phyloP scores from a whole-genome alignment of 2,888 invertebrate species.

The Pachliopta kotzebuea region DNA sequence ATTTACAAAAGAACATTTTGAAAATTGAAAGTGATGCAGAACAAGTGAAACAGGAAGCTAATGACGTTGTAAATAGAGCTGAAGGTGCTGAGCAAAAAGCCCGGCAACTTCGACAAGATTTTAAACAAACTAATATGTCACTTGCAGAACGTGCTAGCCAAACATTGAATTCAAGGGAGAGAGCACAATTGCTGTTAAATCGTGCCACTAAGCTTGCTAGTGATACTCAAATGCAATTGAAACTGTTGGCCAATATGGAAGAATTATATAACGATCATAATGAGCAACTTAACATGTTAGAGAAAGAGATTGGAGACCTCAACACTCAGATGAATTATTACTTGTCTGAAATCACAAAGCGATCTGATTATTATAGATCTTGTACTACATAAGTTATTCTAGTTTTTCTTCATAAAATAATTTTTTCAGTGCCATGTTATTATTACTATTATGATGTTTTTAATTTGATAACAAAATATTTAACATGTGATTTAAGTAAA shows the following conservation, averaged over 20 bases:
- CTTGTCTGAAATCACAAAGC: constrained; percentile 81
- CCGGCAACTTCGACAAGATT: constrained; percentile 82
- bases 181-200: constrained; percentile 88
- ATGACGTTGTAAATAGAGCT: constrained; percentile 86
- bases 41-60: constrained; percentile 88
- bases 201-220: constrained; percentile 91
- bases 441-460: constrained; percentile 4
- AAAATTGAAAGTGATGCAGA: constrained; percentile 91
- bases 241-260: constrained; percentile 86
- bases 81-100: constrained; percentile 85
- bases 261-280: constrained; percentile 84
- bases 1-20: constrained; percentile 88
- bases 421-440: constrained; percentile 29
- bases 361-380: constrained; percentile 82
- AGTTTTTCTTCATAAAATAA: background rate
- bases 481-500: background rate
- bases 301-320: constrained; percentile 82
- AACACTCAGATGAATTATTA: constrained; percentile 84
- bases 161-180: constrained; percentile 88
- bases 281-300: constrained; percentile 79
- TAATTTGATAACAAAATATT: constrained; percentile 2
- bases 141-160: constrained; percentile 86
- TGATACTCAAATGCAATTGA: constrained; percentile 87
- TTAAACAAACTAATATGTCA: constrained; percentile 85
- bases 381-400: constrained; percentile 67